These are phyloP conservation scores for Gymnothorax reevesii DNA, from an alignment of 2,797 vertebrate species.

Conservation along the genomic window DNA sequence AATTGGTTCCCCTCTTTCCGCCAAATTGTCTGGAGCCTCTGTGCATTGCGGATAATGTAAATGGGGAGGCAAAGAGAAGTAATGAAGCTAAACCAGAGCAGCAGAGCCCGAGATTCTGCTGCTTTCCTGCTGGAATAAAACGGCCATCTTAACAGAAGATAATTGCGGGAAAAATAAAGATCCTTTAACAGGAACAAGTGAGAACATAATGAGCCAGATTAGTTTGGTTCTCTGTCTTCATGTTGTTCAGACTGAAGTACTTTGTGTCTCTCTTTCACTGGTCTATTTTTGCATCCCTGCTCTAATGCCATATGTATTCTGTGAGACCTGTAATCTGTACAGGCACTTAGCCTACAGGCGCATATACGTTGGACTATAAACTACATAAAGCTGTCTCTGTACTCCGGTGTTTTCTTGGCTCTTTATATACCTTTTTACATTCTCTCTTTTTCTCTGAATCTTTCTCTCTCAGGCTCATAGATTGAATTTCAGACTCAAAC, in stretches of 20 bases:
- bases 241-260: background rate
- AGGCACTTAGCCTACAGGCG: background rate
- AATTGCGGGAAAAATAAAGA: background rate
- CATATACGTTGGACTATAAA: too few species aligned
- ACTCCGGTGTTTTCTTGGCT: background rate
- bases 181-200: background rate
- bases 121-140: background rate
- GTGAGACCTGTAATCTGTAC: background rate
- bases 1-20: background rate
- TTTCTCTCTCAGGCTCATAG: background rate
- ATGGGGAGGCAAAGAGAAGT: background rate
- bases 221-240: background rate
- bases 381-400: background rate
- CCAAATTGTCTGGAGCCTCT: conserved; percentile 25
- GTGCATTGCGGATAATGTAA: background rate
- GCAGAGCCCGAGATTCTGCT: background rate
- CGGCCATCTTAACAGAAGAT: conserved; percentile 8
- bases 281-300: background rate
- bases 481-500: too few species aligned
- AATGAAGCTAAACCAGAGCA: conserved; percentile 19
- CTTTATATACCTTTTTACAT: background rate
- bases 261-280: background rate
- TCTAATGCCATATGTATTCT: background rate
- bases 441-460: conserved; percentile 37
- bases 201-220: background rate